A percentile compares a stretch with the other conserved stretches of the same genome.
Conservation (phyloP, 2,888 invertebrate genomes). For the Calameuta pallipes region DNA sequence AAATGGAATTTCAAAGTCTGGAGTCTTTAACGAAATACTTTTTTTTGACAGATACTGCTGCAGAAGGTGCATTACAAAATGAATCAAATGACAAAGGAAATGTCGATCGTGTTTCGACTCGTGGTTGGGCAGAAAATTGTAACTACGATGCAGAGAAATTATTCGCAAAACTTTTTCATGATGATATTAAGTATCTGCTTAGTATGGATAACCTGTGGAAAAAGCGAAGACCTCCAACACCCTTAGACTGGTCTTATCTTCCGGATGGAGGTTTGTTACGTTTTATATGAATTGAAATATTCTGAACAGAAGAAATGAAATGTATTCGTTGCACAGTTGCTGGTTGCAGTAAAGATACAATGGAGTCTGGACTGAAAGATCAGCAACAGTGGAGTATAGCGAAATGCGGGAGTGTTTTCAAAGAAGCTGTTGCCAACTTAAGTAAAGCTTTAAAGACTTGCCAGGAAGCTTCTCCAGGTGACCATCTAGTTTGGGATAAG, state of each 20-base stretch:
- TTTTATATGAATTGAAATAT: background rate
- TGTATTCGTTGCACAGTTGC: conserved; percentile 50
- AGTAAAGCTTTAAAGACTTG: conserved; percentile 70
- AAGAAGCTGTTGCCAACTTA: conserved; percentile 74
- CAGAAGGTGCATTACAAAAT: conserved; percentile 70
- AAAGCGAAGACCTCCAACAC: conserved; percentile 85
- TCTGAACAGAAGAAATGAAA: background rate
- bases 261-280: conserved; percentile 65
- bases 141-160: conserved; percentile 87
- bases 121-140: conserved; percentile 87
- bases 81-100: conserved; percentile 70
- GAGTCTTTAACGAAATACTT: conserved; percentile 6
- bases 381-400: conserved; percentile 84
- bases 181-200: conserved; percentile 94
- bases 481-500: conserved; percentile 95
- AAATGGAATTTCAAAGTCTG: background rate
- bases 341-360: conserved; percentile 68
- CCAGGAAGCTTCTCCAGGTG: conserved; percentile 68
- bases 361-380: conserved; percentile 73
- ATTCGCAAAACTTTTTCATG: conserved; percentile 92
- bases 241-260: conserved; percentile 77
- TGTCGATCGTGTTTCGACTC: conserved; percentile 75
- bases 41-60: conserved; percentile 66
- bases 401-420: conserved; percentile 80
- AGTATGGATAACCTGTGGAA: conserved; percentile 98